A percentile compares a stretch with the other conserved stretches of the same genome.
phyloP scores from a whole-genome alignment of 2,113 vertebrate species.

The Xenotilapia flavipinnis region DNA sequence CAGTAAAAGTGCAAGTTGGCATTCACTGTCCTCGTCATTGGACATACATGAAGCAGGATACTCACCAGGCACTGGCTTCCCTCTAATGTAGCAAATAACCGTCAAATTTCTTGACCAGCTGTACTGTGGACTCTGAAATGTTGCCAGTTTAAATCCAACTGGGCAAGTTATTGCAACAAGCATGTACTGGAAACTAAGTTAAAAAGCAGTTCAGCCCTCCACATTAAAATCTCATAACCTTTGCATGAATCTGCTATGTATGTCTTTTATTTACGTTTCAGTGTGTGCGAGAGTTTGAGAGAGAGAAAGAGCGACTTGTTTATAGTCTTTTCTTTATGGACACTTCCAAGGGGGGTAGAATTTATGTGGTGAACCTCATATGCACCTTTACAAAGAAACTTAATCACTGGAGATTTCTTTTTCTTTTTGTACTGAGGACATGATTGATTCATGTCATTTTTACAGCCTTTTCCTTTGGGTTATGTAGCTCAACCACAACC shows the following conservation, averaged over 20 bases:
- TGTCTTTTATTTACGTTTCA: background rate
- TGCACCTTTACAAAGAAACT: background rate
- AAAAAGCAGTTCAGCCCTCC: background rate
- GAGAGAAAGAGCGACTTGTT: background rate
- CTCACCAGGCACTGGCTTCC: background rate
- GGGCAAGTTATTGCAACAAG: background rate
- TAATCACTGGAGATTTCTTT: background rate
- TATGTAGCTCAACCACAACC: background rate
- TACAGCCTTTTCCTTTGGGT: background rate
- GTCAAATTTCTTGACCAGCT: background rate
- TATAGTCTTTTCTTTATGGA: background rate
- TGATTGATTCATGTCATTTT: conserved; percentile 19
- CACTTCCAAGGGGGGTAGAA: background rate
- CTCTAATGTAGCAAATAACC: background rate
- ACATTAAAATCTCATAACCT: background rate
- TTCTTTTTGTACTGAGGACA: background rate
- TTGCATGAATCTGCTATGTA: background rate
- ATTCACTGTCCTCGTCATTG: background rate
- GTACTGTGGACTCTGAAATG: background rate
- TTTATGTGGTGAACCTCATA: conserved; percentile 8
- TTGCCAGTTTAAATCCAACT: background rate
- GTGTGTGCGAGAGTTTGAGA: background rate
- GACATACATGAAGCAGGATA: background rate
- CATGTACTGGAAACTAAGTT: background rate
- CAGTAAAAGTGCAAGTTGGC: background rate